Conservation (phyloP, 2,888 invertebrate species). For the Teinopalpus imperialis region DNA sequence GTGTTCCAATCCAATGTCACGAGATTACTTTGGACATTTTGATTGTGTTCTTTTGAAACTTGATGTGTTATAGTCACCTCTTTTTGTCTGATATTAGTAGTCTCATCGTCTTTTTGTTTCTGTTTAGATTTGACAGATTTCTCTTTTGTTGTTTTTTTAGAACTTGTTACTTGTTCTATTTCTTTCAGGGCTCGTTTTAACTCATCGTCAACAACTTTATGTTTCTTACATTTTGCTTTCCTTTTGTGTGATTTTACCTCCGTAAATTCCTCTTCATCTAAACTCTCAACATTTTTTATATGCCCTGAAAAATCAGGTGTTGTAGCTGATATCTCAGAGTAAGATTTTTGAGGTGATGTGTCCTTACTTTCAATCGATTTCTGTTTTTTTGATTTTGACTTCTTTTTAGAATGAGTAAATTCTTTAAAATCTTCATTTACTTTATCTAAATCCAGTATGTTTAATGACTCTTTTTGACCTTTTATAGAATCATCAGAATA, state of each 20-base stretch:
- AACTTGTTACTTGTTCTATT: constrained; percentile 43
- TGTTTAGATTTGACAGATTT: constrained; percentile 21
- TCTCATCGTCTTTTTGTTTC: constrained; percentile 16
- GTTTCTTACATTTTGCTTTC: constrained; percentile 54
- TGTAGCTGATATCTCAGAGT: neutral
- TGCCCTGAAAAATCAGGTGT: neutral
- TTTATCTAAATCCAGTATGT: neutral
- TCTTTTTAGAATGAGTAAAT: constrained; percentile 34
- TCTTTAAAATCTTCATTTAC: neutral
- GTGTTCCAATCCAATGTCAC: constrained; percentile 68
- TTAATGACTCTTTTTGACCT: neutral
- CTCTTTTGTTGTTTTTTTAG: constrained; percentile 47
- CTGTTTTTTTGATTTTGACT: constrained; percentile 18
- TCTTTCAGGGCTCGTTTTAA: constrained; percentile 52
- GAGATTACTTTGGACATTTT: constrained; percentile 31
- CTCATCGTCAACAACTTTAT: constrained; percentile 48
- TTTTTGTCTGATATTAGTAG: constrained; percentile 23
- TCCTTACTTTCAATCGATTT: constrained; percentile 18
- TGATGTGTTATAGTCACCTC: neutral
- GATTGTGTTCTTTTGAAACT: neutral
- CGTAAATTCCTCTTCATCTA: constrained; percentile 7
- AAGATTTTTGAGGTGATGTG: neutral
- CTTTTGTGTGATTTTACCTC: constrained; percentile 49
- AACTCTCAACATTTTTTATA: constrained; percentile 6
- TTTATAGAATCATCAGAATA: neutral